phyloP scores from a whole-genome alignment of 2,888 invertebrate species.

The Chromoteleia sp. region DNA sequence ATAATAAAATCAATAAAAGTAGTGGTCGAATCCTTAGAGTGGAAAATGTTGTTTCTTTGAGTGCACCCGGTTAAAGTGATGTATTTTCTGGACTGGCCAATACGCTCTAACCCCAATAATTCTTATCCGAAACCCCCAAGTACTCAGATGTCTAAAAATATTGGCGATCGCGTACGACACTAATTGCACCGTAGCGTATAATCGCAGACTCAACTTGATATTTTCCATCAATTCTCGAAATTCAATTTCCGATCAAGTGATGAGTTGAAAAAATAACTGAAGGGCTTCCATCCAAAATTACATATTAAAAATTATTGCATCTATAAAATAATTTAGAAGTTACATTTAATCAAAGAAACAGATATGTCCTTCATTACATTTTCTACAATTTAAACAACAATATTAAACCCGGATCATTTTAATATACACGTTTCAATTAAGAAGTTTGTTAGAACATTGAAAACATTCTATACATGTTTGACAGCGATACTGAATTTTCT shows the following conservation, averaged over 20 bases:
- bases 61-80: slow-evolving; percentile 32
- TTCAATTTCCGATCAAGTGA: slow-evolving; percentile 26
- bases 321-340: too few species aligned
- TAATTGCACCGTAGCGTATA: slow-evolving; percentile 49
- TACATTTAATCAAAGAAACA: too few species aligned
- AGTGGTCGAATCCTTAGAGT: slow-evolving; percentile 14
- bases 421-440: too few species aligned
- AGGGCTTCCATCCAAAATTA: not conserved
- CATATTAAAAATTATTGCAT: too few species aligned
- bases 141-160: slow-evolving; percentile 39
- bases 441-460: too few species aligned
- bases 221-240: slow-evolving; percentile 36
- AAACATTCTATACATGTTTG: too few species aligned
- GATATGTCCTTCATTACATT: too few species aligned
- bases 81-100: slow-evolving; percentile 28
- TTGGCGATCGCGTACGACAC: slow-evolving; percentile 44
- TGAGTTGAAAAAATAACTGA: slow-evolving; percentile 13
- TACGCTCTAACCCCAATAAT: slow-evolving; percentile 36
- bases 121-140: slow-evolving; percentile 35
- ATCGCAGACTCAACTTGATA: slow-evolving; percentile 40
- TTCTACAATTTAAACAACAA: too few species aligned
- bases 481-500: too few species aligned
- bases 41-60: slow-evolving; percentile 45
- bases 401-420: too few species aligned
- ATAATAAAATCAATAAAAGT: slow-evolving; percentile 18